Evolutionary conservation across 2,797 vertebrate genomes (phyloP).

Genomic region (Dryobates pubescens): DNA sequence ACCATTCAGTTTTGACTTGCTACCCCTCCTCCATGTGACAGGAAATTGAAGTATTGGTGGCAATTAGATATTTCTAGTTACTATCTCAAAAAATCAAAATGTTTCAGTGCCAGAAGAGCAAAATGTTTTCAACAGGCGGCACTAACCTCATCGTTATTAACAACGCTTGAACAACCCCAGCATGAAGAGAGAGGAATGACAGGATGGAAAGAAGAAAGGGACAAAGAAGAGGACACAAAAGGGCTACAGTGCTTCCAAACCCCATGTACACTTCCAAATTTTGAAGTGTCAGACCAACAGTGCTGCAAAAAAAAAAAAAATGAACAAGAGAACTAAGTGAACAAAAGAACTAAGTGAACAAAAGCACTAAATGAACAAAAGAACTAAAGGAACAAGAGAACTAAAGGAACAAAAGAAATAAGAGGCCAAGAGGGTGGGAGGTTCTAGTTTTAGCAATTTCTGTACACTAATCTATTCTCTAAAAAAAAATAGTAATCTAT

Average conservation of each 20-base stretch:
- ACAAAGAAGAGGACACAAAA: constrained; percentile 42
- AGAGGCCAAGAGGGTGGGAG: not conserved
- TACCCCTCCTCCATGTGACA: not conserved
- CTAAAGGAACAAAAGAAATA: not conserved
- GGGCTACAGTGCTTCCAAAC: constrained; percentile 35
- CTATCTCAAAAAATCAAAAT: not conserved
- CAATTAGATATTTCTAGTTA: not conserved
- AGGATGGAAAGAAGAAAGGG: constrained; percentile 38
- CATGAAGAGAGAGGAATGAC: constrained; percentile 43
- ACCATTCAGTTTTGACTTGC: not conserved
- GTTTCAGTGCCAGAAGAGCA: not conserved
- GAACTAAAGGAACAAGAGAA: too few relatives aligned
- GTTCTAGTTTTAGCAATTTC: not conserved
- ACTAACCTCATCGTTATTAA: not conserved
- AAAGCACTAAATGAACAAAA: not conserved
- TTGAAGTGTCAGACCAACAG: constrained; percentile 24
- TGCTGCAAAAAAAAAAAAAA: not conserved
- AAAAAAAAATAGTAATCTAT: not conserved
- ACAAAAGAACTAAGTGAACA: too few relatives aligned
- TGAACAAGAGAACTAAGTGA: too few relatives aligned
- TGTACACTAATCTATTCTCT: not conserved
- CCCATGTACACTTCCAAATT: constrained; percentile 19
- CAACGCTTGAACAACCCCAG: not conserved
- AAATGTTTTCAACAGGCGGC: constrained; percentile 32
- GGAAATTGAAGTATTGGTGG: not conserved